Percentiles rank a stretch among this genome's conserved stretches.
Evolutionary conservation across 2,113 vertebrate genomes (phyloP).

Genomic region (Siphamia tubifer): DNA sequence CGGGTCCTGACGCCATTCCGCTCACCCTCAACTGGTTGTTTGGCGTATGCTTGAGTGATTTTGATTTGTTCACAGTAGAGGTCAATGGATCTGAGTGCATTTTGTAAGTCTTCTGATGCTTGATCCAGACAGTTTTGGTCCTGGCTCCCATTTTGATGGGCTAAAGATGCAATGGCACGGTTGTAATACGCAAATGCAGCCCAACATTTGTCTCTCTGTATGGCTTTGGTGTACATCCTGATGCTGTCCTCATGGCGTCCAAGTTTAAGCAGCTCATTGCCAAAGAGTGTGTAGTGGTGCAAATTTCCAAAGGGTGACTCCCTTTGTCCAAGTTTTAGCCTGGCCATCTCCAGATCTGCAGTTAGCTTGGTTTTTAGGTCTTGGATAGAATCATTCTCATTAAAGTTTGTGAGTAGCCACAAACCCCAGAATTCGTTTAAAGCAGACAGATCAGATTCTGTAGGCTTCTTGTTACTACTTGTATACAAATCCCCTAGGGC

Average conservation of each 20-base stretch:
- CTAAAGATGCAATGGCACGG: conserved; percentile 53
- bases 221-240: conserved; percentile 60
- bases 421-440: conserved; percentile 72
- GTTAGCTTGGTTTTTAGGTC: conserved; percentile 11
- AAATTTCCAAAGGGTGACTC: conserved; percentile 53
- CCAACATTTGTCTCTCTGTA: conserved; percentile 36
- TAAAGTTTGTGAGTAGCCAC: conserved; percentile 59
- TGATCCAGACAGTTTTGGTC: conserved; percentile 13
- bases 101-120: conserved; percentile 57
- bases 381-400: not conserved
- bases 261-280: conserved; percentile 30
- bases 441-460: conserved; percentile 35
- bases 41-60: not conserved
- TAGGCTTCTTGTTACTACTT: conserved; percentile 2
- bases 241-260: conserved; percentile 31
- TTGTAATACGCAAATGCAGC: conserved; percentile 66
- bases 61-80: conserved; percentile 11
- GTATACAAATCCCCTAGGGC: conserved; percentile 25
- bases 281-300: conserved; percentile 56
- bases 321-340: conserved; percentile 4
- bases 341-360: conserved; percentile 6
- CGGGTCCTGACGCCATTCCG: not conserved
- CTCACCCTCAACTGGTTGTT: not conserved
- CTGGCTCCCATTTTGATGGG: not conserved
- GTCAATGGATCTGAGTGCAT: conserved; percentile 40